phyloP scores from a whole-genome alignment of 2,888 invertebrate species.

The Plemyria rubiginata region DNA sequence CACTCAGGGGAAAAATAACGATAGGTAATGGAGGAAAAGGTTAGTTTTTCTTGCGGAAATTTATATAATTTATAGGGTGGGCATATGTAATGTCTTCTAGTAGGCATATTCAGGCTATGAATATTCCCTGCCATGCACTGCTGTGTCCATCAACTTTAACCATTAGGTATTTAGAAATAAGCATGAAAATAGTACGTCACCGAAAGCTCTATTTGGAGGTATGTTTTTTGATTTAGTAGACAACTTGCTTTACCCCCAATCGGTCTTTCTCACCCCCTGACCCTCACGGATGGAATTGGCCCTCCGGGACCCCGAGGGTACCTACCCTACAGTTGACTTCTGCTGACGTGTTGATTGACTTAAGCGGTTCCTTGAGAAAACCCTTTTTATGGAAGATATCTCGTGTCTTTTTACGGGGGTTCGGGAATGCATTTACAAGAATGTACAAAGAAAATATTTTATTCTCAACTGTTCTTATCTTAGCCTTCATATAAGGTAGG shows the following conservation, averaged over 20 bases:
- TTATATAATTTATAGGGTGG: no score
- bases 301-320: constrained; percentile 33
- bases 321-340: constrained; percentile 27
- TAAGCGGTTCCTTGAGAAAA: constrained; percentile 31
- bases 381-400: constrained; percentile 21
- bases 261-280: constrained; percentile 30
- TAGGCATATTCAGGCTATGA: no score
- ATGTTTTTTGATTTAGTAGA: constrained; percentile 6
- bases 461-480: no score
- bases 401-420: constrained; percentile 13
- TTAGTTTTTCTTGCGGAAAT: no score
- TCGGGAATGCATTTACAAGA: constrained; percentile 3
- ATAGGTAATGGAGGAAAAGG: no score
- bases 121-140: no score
- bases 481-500: no score
- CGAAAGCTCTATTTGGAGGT: not conserved
- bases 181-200: no score
- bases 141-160: no score
- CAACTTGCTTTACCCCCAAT: constrained; percentile 1
- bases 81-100: no score
- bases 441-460: not conserved
- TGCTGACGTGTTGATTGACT: constrained; percentile 44
- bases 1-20: no score
- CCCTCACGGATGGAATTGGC: constrained; percentile 31
- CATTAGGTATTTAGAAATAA: no score